Evolutionary conservation across 2,797 vertebrate genomes (phyloP), one percentile per base, ranked within the genome.

Genomic region (Anguilla marmorata): DNA sequence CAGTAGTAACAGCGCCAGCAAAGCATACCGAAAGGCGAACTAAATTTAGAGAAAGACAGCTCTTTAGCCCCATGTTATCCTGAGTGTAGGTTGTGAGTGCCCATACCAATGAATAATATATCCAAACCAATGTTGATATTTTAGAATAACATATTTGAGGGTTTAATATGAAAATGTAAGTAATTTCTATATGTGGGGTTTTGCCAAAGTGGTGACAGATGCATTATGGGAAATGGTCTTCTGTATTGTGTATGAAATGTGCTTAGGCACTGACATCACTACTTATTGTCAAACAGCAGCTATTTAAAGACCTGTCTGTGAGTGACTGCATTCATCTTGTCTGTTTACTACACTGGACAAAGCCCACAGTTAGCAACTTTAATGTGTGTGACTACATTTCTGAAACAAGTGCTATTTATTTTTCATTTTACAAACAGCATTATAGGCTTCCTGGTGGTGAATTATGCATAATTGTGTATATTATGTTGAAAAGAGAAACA

Each of bases 271-370:
- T 74, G 69, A 74, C 74, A 76, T 19, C 33, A 16, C 16, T 41
- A 41, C 74, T 76, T 41, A 76, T 41, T 76, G 74, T 76, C 74
- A 76, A 76, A 76, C 33, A 76, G 74, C 74, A 14, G 3, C 74
- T 76, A 76, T 76, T 76, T 76, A 76, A 41, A 76, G 74, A 41
- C 19, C 33, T 41, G 41, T 6, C 74, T 76, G 74, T 41, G 33
- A 76, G 74, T 7, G 19, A 76, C 33, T 24, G 21, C 3, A 12
- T 3, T 30, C 2, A 2, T 12, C 7, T 3, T n/a, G 69, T 30
- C 6, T 19, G 4, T n/a, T 12, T 12, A 72, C 69, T 30, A 27
- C 27, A 30, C 27, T 72, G 9, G n/a, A 11, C 9, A 27, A 72
- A 41, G 11, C 7, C 33, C 72, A 37, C 74, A 14, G 24, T n/a